Evolutionary conservation across 1,140 invertebrate genomes (phyloP).

Genomic region (Parasteatoda tepidariorum): DNA sequence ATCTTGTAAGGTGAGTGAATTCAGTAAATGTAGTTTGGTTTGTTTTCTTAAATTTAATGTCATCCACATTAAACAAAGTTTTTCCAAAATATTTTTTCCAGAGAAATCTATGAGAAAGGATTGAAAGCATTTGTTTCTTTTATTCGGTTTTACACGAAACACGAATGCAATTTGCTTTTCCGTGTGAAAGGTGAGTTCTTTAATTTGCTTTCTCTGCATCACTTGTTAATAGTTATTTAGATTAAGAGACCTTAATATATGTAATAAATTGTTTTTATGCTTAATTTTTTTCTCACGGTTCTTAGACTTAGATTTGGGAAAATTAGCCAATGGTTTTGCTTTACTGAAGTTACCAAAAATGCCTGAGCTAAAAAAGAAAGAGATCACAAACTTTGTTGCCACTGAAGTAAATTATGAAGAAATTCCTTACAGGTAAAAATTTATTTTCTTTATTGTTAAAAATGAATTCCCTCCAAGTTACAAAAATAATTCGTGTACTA

Average conservation of each 20-base stretch:
- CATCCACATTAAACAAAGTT: too few relatives aligned
- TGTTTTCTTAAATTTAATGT: background rate
- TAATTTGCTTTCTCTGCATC: background rate
- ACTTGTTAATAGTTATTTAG: background rate
- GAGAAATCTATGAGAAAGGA: conserved; percentile 84
- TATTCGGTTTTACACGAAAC: conserved; percentile 92
- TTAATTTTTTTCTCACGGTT: background rate
- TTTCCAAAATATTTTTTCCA: conserved; percentile 7
- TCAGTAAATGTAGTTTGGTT: background rate
- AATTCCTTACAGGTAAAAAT: conserved; percentile 75
- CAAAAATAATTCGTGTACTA: too few relatives aligned
- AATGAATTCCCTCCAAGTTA: too few relatives aligned
- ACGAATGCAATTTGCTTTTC: conserved; percentile 93
- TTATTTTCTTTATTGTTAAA: background rate
- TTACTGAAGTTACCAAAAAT: conserved; percentile 91
- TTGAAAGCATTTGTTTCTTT: conserved; percentile 96
- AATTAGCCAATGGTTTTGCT: conserved; percentile 88
- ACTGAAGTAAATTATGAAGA: conserved; percentile 79
- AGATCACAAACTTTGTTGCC: conserved; percentile 76
- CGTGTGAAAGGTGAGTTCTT: conserved; percentile 76
- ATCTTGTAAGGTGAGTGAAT: background rate
- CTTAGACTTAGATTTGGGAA: conserved; percentile 84
- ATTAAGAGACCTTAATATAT: too few relatives aligned
- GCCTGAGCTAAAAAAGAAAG: conserved; percentile 87
- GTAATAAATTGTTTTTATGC: background rate